phyloP scores from a whole-genome alignment of 2,113 vertebrate species.

The Forbesichthys agassizii region DNA sequence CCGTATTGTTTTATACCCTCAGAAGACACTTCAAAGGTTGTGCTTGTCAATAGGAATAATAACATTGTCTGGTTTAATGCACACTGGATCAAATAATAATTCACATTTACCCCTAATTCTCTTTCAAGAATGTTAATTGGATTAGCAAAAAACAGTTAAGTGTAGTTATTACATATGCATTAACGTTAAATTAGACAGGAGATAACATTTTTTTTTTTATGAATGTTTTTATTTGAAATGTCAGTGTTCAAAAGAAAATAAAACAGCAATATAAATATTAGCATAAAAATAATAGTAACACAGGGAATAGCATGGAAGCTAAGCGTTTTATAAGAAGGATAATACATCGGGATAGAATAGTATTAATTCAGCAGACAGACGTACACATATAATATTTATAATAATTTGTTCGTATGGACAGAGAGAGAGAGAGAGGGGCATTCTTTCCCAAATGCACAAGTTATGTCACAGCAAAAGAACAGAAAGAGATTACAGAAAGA shows the following conservation, averaged over 20 bases:
- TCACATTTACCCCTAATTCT: no score
- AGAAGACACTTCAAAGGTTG: slow-evolving; percentile 9
- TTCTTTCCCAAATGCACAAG: slow-evolving; percentile 86
- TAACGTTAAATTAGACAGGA: neutral
- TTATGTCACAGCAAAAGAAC: slow-evolving; percentile 82
- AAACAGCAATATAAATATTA: slow-evolving; percentile 99
- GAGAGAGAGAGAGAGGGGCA: slow-evolving; percentile 81
- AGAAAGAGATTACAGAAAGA: slow-evolving; percentile 73
- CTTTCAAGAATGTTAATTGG: neutral
- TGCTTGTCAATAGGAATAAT: slow-evolving; percentile 13
- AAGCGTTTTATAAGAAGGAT: slow-evolving; percentile 91
- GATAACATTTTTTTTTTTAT: slow-evolving; percentile 26
- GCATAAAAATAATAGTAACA: slow-evolving; percentile 99
- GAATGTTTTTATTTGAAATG: slow-evolving; percentile 93
- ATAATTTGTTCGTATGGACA: slow-evolving; percentile 81
- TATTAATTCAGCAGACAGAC: slow-evolving; percentile 87
- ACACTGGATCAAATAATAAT: neutral
- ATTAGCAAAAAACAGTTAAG: neutral
- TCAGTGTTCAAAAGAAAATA: slow-evolving; percentile 92
- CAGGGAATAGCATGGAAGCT: slow-evolving; percentile 78
- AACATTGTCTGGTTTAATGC: neutral
- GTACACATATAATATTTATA: slow-evolving; percentile 82
- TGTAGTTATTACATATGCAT: neutral
- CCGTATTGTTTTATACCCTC: neutral
- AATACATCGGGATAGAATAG: slow-evolving; percentile 89